phyloP scores from a whole-genome alignment of 2,113 vertebrate species.

The Electrona antarctica region DNA sequence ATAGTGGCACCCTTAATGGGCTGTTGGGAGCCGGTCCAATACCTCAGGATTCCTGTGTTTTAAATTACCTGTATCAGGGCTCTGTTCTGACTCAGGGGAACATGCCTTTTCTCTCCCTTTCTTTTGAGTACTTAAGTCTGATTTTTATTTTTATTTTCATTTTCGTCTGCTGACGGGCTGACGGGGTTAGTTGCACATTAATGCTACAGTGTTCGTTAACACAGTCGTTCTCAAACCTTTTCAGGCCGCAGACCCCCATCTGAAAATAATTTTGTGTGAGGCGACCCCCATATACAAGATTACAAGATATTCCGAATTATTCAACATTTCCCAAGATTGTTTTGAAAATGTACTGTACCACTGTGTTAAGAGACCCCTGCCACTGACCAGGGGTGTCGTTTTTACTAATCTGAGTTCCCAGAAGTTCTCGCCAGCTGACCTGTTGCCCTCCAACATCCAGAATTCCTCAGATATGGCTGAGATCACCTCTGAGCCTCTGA shows the following conservation, averaged over 20 bases:
- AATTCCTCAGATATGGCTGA: slow-evolving; percentile 1
- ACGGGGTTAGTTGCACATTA: slow-evolving; percentile 30
- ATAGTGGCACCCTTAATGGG: slow-evolving; percentile 34
- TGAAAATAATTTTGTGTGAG: neutral
- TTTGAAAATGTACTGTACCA: too few species aligned
- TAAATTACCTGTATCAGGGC: slow-evolving; percentile 43
- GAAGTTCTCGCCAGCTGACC: slow-evolving; percentile 9
- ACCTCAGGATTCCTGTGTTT: slow-evolving; percentile 50
- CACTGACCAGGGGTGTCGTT: too few species aligned
- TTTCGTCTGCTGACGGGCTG: slow-evolving; percentile 20
- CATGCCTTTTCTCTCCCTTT: slow-evolving; percentile 38
- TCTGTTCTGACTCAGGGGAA: slow-evolving; percentile 43
- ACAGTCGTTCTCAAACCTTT: neutral
- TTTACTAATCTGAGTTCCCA: too few species aligned
- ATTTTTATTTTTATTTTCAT: neutral
- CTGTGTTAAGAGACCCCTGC: too few species aligned
- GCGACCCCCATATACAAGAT: too few species aligned
- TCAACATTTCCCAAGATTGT: too few species aligned
- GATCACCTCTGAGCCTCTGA: too few species aligned
- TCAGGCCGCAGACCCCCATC: neutral
- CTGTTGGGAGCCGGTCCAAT: slow-evolving; percentile 39
- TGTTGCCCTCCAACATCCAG: slow-evolving; percentile 32
- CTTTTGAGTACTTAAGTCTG: slow-evolving; percentile 2
- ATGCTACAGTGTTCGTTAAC: slow-evolving; percentile 15
- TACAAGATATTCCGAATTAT: too few species aligned